A percentile compares a stretch with the other conserved stretches of the same genome.
Conservation (phyloP, 2,113 vertebrate species). For the Osmerus mordax region DNA sequence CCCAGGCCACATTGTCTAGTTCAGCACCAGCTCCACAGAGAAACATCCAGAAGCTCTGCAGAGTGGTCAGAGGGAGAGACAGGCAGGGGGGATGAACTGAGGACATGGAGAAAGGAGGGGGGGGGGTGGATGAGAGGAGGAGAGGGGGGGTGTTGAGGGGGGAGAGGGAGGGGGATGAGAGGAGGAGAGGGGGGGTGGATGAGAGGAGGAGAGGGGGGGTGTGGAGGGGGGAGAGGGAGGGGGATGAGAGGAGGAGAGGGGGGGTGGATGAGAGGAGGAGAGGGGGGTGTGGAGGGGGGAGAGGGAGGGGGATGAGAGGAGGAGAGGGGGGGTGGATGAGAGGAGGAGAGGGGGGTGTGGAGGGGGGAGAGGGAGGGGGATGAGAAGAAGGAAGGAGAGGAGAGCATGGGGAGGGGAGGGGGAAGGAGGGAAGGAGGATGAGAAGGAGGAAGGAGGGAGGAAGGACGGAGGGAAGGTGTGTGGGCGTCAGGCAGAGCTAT, state of each 20-base stretch:
- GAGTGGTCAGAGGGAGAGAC: conserved; percentile 24
- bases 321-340: background rate
- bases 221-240: too few relatives aligned
- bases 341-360: background rate
- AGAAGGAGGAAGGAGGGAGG: conserved; percentile 13
- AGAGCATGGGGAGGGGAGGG: conserved; percentile 34
- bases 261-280: too few relatives aligned
- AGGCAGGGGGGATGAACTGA: conserved; percentile 2
- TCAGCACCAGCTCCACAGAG: conserved; percentile 43
- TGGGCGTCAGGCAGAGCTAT: conserved; percentile 62
- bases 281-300: too few relatives aligned
- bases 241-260: too few relatives aligned
- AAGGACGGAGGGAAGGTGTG: conserved; percentile 43
- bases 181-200: too few relatives aligned
- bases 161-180: too few relatives aligned
- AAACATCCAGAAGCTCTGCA: conserved; percentile 69
- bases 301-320: background rate
- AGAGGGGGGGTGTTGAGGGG: too few relatives aligned
- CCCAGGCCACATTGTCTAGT: conserved; percentile 11
- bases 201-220: too few relatives aligned
- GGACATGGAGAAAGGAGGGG: background rate
- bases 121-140: background rate
- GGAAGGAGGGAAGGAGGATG: conserved; percentile 2
- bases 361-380: conserved; percentile 29
- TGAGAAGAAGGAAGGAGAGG: conserved; percentile 31